phyloP scores from a whole-genome alignment of 1,140 invertebrate genomes.

The Heterodera schachtii region DNA sequence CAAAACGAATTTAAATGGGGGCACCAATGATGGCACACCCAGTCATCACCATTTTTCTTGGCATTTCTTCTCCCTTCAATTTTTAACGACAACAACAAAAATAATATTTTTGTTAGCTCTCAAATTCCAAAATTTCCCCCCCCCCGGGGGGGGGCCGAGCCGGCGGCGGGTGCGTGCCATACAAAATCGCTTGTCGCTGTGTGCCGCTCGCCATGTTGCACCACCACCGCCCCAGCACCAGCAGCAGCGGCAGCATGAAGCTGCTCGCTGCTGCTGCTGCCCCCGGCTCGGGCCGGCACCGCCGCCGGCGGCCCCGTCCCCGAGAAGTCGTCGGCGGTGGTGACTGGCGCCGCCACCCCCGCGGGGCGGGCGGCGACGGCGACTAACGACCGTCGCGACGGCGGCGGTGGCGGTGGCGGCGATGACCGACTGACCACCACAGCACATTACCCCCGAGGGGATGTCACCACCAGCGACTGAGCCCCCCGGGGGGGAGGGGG shows the following conservation, averaged over 20 bases:
- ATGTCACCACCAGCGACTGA: neutral
- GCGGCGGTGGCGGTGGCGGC: too few relatives aligned
- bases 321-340: neutral
- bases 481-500: too few relatives aligned
- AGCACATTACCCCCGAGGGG: neutral
- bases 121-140: neutral
- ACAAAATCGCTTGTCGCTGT: neutral
- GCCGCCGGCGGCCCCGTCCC: neutral
- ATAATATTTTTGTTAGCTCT: too few relatives aligned
- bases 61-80: too few relatives aligned
- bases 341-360: slow-evolving; percentile 15
- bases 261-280: too few relatives aligned
- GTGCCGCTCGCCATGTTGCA: neutral
- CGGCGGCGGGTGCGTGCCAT: neutral
- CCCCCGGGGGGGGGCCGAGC: neutral
- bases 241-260: too few relatives aligned
- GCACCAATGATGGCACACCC: too few relatives aligned
- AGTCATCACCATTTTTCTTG: too few relatives aligned
- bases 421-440: slow-evolving; percentile 1
- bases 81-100: too few relatives aligned
- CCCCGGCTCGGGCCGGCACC: neutral
- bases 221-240: neutral
- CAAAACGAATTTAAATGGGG: too few relatives aligned
- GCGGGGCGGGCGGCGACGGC: too few relatives aligned
- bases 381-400: neutral